Base-by-base conservation (phyloP, 2,113 vertebrate genomes). In the Leptosomus discolor region DNA sequence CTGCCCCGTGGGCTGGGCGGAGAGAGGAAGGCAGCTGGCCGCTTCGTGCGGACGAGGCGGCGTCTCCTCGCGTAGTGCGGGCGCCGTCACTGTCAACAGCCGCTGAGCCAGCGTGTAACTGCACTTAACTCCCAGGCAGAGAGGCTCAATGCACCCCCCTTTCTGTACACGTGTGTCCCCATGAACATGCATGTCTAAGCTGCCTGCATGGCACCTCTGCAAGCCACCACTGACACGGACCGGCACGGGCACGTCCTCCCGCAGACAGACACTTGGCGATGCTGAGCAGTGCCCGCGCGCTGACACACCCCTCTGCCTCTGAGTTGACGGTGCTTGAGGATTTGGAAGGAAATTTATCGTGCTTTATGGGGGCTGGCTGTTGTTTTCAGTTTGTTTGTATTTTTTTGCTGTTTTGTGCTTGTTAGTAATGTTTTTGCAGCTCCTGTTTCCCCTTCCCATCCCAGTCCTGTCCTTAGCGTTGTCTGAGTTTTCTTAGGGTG, bases 391-490 rank as follows among this genome's bases (percentile, higher is more conserved):
- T 96, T 77, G 73, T 97, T 93, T 81, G 93, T 92, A 12, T 54
- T 61, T 60, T 57, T 95, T 95, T 73, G 69, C 94, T 92, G 57
- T 90, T 94, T 88, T 95, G 94, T 97, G 93, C 84, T 93, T 14
- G 84, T 96, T 88, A 63, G 93, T 95, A 26, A 91, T 79, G 97
- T 97, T 97, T 90, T 91, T 92, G 89, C 91, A 93, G 94, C 89
- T 94, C 87, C 69, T 95, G 87, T 96, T 90, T 81, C 30, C 91
- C 69, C 45, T 43, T 58, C 67, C 82, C 88, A 19, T 78, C 92
- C 89, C 89, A 92, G 84, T 95, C 94, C 91, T 96, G 96, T 97
- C 84, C 95, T 71, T 32, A 90, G 90, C 71, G 0, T 76, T 93
- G 94, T 95, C 24, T 20, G n/a, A 79, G 70, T 76, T 69, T 30